Evolutionary conservation across 2,797 vertebrate genomes (phyloP).

Genomic region (Austrolebias charrua): DNA sequence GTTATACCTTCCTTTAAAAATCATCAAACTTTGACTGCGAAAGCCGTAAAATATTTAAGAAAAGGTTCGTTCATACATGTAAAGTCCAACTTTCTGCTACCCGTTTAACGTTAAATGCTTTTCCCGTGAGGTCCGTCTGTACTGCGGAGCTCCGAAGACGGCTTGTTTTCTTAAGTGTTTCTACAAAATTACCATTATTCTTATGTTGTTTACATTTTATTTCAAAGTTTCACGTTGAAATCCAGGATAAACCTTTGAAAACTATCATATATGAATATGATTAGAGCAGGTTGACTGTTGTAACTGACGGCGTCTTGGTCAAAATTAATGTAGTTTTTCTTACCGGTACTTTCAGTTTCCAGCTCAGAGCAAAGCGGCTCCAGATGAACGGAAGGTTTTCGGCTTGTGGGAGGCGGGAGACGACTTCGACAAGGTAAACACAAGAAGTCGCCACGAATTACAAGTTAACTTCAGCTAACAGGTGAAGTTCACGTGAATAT

Average conservation of each 20-base stretch:
- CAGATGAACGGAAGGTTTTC: slow-evolving; percentile 96
- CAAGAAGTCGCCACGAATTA: slow-evolving; percentile 1
- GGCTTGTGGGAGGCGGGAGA: slow-evolving; percentile 95
- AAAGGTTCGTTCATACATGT: too few relatives aligned
- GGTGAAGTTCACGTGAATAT: background rate
- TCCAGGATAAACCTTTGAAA: background rate
- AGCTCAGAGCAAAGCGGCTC: slow-evolving; percentile 87
- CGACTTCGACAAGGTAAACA: slow-evolving; percentile 88
- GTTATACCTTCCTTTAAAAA: too few relatives aligned
- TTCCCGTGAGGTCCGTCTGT: too few relatives aligned
- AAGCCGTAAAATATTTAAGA: too few relatives aligned
- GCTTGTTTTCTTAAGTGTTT: too few relatives aligned
- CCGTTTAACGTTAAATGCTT: too few relatives aligned
- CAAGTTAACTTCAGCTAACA: background rate
- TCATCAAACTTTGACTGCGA: too few relatives aligned
- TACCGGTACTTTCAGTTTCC: slow-evolving; percentile 90
- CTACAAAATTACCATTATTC: too few relatives aligned
- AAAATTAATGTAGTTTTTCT: slow-evolving; percentile 8
- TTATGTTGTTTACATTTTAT: too few relatives aligned
- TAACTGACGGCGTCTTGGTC: background rate
- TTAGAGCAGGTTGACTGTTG: background rate
- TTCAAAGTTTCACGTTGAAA: too few relatives aligned
- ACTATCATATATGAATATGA: background rate
- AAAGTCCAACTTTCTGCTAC: too few relatives aligned
- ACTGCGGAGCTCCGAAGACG: too few relatives aligned